Evolutionary conservation across 37 sponge, comb jelly and placozoan genomes (phyloP), one percentile per base, ranked within the genome.

Genomic region (Geodia barretti): DNA sequence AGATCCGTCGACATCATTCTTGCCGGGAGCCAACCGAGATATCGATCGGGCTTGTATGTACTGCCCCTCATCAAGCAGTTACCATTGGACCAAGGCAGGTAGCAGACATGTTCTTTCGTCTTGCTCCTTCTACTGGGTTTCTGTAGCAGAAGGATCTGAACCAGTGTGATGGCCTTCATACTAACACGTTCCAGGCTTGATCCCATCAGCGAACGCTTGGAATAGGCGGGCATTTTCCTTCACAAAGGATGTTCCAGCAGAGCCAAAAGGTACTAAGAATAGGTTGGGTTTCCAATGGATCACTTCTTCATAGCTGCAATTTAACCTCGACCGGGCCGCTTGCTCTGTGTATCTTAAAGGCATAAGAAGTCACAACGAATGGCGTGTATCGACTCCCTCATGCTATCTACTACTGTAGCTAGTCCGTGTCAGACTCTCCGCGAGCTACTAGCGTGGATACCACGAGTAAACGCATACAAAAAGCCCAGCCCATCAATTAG

Each of bases 241-340:
- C 4, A 74, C 75, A 74, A 74, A 74, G 9, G 25, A 26, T 43
- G 17, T 74, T 26, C 75, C 75, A 74, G 42, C n/a, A 17, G 59
- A 5, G 59, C 75, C 75, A 43, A 40, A 11, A 7, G 71, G 35
- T 25, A 30, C 38, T 70, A 70, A 30, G 39, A 70, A 70, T 23
- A 70, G 71, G 32, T 74, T 74, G 4, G 7, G 19, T 33, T 74
- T 74, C 75, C 75, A 74, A 43, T 74, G 75, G 34, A 74, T 17
- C 5, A 74, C 59, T 43, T 43, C 58, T 24, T 74, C 75, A 43
- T 74, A 40, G 9, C 3, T 40, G 75, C 29, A 63, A 63, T 63
- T 63, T n/a, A n/a, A n/a, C n/a, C n/a, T n/a, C n/a, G n/a, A n/a
- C n/a, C n/a, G n/a, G n/a, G n/a, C n/a, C n/a, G n/a, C n/a, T n/a